Evolutionary conservation across 2,797 vertebrate genomes (phyloP), one percentile per base, ranked within the genome.

Genomic region (Myiotriccus ornatus): DNA sequence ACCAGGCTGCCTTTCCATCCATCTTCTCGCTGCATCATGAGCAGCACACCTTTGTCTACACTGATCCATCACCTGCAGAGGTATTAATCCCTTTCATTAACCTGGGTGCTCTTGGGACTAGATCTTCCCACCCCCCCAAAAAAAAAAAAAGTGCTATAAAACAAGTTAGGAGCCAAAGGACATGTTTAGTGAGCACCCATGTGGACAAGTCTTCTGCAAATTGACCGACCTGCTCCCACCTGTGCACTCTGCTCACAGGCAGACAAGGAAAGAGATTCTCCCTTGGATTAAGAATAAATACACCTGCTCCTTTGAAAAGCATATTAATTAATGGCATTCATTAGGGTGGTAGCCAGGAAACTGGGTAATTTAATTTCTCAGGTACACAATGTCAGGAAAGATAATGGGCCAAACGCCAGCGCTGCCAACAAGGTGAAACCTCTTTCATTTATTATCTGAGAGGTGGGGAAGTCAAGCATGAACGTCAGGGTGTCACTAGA

Each of bases 401-500:
- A 73, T 60, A 89, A 86, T 17, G 67, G 82, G 84, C 70, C 87
- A 80, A 75, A 77, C 19, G 83, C 52, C 89, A 90, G 50, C 1
- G 1, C 53, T 92, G 67, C 49, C 80, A 87, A 88, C 88, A 75
- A 90, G 94, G 87, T 94, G 89, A 97, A 94, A 94, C 95, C 79
- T 95, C 82, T 95, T 91, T 89, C 80, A 75, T 90, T 96, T 95
- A 89, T 95, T 93, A 95, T 85, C 79, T 53, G 87, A 75, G 93
- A 92, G 87, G 77, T 82, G 80, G 62, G 44, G 92, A 95, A 95
- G 94, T 93, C 95, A 95, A 96, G 89, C 96, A 76, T 93, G 96
- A 96, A 95, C 46, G 2, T 89, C 90, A 82, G 77, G 70, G 90
- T 71, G 87, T 92, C 80, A 52, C 57, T 59, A 39, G 77, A 87